Conservation (phyloP, 1,140 invertebrate species). For the Pogonomyrmex californicus region DNA sequence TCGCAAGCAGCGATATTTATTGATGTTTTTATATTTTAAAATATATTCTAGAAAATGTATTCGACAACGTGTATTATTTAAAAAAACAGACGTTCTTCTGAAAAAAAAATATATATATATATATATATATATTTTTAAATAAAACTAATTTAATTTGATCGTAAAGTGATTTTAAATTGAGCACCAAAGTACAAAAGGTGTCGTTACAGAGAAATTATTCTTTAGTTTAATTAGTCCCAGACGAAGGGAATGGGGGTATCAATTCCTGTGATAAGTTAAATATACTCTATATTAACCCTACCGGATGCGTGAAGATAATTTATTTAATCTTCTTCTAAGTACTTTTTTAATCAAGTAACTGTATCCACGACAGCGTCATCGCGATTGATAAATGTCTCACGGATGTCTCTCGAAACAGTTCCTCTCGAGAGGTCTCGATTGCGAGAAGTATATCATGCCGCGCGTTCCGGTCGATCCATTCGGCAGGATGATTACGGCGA, state of each 20-base stretch:
- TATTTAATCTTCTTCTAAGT: conserved; percentile 3
- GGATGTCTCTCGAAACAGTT: conserved; percentile 1
- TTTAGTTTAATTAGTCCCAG: not conserved
- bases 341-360: conserved; percentile 30
- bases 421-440: conserved; percentile 31
- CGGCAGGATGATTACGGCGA: conserved; percentile 37
- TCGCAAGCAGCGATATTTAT: not conserved
- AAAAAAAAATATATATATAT: too few relatives aligned
- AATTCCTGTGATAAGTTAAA: not conserved
- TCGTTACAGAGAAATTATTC: conserved; percentile 10
- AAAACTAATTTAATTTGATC: not conserved
- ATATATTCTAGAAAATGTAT: not conserved
- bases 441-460: conserved; percentile 45
- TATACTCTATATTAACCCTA: not conserved
- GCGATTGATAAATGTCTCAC: conserved; percentile 40
- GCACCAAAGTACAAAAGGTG: not conserved
- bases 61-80: too few relatives aligned
- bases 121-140: not conserved
- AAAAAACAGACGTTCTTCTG: too few relatives aligned
- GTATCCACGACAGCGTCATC: conserved; percentile 7
- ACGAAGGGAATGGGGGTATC: not conserved
- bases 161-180: not conserved
- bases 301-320: conserved; percentile 1
- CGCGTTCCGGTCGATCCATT: conserved; percentile 11
- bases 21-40: not conserved